Evolutionary conservation across 2,113 vertebrate species (phyloP), one percentile per base, ranked within the genome.

Genomic region (Oncorhynchus gorbuscha): DNA sequence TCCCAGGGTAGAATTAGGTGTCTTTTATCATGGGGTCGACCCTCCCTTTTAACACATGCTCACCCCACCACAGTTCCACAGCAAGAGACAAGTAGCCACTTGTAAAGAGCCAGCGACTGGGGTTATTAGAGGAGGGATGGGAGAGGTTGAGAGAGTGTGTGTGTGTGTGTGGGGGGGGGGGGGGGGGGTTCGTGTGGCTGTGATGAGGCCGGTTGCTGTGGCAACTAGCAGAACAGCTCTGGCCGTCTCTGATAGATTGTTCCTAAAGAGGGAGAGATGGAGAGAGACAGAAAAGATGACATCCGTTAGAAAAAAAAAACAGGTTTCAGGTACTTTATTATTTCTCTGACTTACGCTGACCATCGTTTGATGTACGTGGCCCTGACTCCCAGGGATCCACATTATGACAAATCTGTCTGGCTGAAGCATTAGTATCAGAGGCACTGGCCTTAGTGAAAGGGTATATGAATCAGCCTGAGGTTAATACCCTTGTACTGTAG

Each of bases 161-260:
- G 74, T 48, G 22, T 13, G 61, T 77, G 26, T 22, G 66, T 16
- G 73, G 24, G 24, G 24, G 75, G 65, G 76, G 61, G n/a, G 73
- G 75, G 76, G 59, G 79, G 26, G 69, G 81, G 83, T 83, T 16
- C 1, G 6, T 6, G 35, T 7, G 35, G 35, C 35, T 80, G 84
- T 87, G 89, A 87, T 88, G 91, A 91, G 86, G 88, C 70, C 6
- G 71, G 91, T 92, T 92, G 82, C 90, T 84, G 76, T 90, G 85
- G 90, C 82, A 92, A 92, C 91, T 78, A 85, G 80, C 20, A 59
- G 90, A 90, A 85, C 76, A 86, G 83, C 85, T 71, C 75, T 49
- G 28, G 66, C 66, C 67, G 72, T 30, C 75, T 87, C 82, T 88
- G 90, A 89, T 90, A 88, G 88, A 88, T 88, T 88, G 86, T 90